These are phyloP conservation scores for Suncus etruscus DNA, from an alignment of 2,113 vertebrate genomes.

Conservation along the genomic window DNA sequence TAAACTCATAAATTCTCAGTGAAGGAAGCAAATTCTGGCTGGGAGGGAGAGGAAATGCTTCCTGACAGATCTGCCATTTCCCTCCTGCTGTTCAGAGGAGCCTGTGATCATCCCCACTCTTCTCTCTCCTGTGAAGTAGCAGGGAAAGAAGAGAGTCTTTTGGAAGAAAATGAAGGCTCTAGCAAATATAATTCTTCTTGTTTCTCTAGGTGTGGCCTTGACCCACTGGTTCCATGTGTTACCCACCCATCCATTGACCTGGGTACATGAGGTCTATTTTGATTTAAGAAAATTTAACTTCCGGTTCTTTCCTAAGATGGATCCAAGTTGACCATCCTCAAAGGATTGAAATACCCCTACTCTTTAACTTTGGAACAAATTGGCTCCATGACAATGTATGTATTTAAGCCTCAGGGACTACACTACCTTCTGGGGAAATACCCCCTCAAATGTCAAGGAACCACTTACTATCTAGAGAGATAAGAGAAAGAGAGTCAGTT, in stretches of 20 bases:
- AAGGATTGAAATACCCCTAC: neutral
- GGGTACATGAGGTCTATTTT: neutral
- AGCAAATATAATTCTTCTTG: no score
- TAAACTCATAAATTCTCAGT: no score
- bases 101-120: no score
- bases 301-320: neutral
- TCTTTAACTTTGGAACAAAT: neutral
- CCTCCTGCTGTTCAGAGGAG: neutral
- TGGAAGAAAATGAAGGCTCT: no score
- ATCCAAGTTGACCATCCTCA: neutral
- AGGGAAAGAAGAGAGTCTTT: no score
- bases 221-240: no score
- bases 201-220: neutral
- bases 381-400: neutral
- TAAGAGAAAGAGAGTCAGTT: neutral
- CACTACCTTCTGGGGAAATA: neutral
- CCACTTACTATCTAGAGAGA: neutral
- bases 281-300: neutral
- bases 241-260: neutral
- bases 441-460: conserved; percentile 5
- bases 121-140: neutral
- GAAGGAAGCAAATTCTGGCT: no score
- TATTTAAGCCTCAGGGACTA: neutral
- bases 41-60: no score
- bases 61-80: no score